Conservation (phyloP, 2,113 vertebrate species). For the Mesembrinibis cayennensis region DNA sequence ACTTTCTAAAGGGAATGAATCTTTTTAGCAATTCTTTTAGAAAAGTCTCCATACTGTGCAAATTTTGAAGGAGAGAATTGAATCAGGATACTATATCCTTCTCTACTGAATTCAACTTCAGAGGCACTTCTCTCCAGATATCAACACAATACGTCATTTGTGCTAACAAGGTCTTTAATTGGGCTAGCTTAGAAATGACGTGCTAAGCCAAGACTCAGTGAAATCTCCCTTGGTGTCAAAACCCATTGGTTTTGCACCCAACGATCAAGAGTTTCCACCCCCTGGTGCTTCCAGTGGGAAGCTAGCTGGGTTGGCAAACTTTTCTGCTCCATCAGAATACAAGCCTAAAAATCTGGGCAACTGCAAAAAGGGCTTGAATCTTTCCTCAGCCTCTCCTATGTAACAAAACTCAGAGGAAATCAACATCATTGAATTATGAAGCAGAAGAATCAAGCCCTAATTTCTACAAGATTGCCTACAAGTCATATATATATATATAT, state of each 20-base stretch:
- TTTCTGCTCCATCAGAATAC: neutral
- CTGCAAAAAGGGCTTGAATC: neutral
- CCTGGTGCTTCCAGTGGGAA: neutral
- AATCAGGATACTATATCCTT: neutral
- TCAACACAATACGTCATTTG: neutral
- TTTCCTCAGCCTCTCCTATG: neutral
- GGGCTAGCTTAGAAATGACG: neutral
- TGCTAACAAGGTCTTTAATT: neutral
- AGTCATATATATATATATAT: neutral
- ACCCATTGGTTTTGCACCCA: neutral
- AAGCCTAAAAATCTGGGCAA: neutral
- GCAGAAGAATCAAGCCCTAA: neutral
- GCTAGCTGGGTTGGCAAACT: neutral
- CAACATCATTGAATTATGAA: neutral
- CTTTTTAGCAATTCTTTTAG: neutral
- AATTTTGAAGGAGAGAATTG: neutral
- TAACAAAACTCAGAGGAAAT: neutral
- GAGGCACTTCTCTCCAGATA: neutral
- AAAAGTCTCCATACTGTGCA: fast-evolving
- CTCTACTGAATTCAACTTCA: neutral
- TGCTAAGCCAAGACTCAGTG: neutral
- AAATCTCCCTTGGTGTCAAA: neutral
- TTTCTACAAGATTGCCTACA: neutral
- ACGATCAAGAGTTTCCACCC: fast-evolving
- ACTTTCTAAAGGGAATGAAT: neutral